Conservation (phyloP, 2,797 vertebrate species). For the Gymnopithys bicolor region DNA sequence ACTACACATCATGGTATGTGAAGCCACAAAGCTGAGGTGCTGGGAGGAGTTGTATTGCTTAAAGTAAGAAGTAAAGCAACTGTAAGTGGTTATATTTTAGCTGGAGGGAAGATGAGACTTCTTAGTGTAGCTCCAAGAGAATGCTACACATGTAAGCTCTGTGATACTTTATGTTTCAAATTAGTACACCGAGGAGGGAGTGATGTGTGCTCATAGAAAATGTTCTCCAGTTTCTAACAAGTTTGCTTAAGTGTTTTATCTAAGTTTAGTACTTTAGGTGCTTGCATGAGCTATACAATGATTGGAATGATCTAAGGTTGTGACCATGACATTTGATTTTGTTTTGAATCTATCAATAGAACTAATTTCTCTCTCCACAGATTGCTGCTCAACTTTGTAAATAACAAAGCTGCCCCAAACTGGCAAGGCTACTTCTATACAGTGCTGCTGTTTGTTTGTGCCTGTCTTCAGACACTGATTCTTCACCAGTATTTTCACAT, state of each 20-base stretch:
- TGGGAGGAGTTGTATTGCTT: background rate
- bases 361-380: slow-evolving; percentile 70
- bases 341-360: background rate
- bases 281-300: background rate
- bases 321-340: background rate
- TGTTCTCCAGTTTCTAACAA: background rate
- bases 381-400: slow-evolving; percentile 88
- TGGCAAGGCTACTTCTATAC: slow-evolving; percentile 97
- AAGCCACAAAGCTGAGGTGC: background rate
- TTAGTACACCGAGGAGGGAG: background rate
- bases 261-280: background rate
- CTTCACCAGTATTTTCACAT: slow-evolving; percentile 97
- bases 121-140: background rate
- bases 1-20: background rate
- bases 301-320: background rate
- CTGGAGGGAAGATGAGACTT: background rate
- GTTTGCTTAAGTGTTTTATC: background rate
- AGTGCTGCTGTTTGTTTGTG: slow-evolving; percentile 85
- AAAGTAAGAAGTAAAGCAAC: background rate
- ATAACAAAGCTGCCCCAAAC: slow-evolving; percentile 81
- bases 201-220: background rate
- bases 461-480: slow-evolving; percentile 90
- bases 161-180: background rate
- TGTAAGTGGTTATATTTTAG: background rate
- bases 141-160: background rate